phyloP scores from a whole-genome alignment of 23 tunicate genomes.

The Phallusia fumigata region DNA sequence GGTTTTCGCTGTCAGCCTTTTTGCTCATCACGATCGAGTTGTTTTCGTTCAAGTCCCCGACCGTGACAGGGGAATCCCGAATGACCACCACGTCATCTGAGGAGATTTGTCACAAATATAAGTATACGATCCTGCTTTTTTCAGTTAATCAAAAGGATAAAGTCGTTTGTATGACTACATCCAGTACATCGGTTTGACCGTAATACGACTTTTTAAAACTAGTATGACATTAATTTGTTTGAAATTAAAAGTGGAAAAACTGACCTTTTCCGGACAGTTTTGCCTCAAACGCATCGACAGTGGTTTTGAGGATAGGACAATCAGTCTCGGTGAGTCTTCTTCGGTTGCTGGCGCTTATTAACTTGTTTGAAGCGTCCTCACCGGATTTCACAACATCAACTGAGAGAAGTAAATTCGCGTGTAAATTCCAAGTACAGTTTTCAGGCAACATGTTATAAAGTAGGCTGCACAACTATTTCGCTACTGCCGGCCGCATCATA shows the following conservation, averaged over 20 bases:
- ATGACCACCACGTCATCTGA: neutral
- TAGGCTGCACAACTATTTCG: no score
- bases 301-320: slow-evolving; percentile 30
- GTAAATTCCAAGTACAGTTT: no score
- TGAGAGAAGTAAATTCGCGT: neutral
- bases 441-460: no score
- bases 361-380: slow-evolving; percentile 26
- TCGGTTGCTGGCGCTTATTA: slow-evolving; percentile 37
- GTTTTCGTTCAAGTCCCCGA: neutral
- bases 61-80: neutral
- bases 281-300: neutral
- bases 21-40: neutral
- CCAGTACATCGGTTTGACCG: no score
- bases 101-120: neutral
- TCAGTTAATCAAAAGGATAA: no score
- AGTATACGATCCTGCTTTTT: no score
- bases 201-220: no score
- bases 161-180: no score
- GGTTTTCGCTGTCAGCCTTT: neutral
- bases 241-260: neutral
- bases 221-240: neutral
- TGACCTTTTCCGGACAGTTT: neutral
- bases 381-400: slow-evolving; percentile 68
- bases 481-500: no score
- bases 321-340: slow-evolving; percentile 31